Conservation (phyloP, 1,140 invertebrate species). For the Hyposmocoma kahamanoa region DNA sequence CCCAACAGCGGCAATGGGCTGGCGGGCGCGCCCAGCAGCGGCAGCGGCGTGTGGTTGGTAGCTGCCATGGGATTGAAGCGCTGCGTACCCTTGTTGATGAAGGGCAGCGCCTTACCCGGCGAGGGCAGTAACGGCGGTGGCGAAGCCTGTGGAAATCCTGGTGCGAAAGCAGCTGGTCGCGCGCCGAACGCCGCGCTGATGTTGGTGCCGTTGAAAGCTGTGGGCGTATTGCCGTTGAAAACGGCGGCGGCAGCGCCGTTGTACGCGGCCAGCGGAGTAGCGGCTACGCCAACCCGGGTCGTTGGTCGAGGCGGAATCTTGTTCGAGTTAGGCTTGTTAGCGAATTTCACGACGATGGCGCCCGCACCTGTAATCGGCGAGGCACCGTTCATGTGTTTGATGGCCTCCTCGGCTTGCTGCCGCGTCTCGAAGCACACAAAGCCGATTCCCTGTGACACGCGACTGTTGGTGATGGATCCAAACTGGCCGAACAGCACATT, state of each 20-base stretch:
- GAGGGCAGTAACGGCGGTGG: conserved; percentile 62
- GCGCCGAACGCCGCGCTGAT: conserved; percentile 52
- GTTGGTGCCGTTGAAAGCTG: conserved; percentile 53
- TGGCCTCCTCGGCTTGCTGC: conserved; percentile 67
- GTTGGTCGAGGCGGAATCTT: conserved; percentile 45
- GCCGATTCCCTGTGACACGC: conserved; percentile 67
- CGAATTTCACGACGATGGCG: conserved; percentile 66
- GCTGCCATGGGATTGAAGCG: conserved; percentile 71
- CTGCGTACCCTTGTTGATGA: conserved; percentile 70
- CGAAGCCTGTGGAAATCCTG: conserved; percentile 56
- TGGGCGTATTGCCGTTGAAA: conserved; percentile 44
- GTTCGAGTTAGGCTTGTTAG: conserved; percentile 63
- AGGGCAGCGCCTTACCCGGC: conserved; percentile 67
- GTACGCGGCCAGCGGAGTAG: conserved; percentile 38
- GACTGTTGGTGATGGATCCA: conserved; percentile 65
- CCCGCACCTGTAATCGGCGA: conserved; percentile 55
- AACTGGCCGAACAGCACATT: conserved; percentile 59
- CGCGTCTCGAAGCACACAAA: conserved; percentile 68
- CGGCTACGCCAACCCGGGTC: conserved; percentile 31
- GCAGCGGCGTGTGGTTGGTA: conserved; percentile 54
- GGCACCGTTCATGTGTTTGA: conserved; percentile 61
- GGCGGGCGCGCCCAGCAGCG: conserved; percentile 57
- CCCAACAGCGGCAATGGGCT: conserved; percentile 58
- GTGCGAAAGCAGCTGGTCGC: conserved; percentile 44
- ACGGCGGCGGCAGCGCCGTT: conserved; percentile 48